phyloP scores from a whole-genome alignment of 2,113 vertebrate genomes.

The Elanoides forficatus region DNA sequence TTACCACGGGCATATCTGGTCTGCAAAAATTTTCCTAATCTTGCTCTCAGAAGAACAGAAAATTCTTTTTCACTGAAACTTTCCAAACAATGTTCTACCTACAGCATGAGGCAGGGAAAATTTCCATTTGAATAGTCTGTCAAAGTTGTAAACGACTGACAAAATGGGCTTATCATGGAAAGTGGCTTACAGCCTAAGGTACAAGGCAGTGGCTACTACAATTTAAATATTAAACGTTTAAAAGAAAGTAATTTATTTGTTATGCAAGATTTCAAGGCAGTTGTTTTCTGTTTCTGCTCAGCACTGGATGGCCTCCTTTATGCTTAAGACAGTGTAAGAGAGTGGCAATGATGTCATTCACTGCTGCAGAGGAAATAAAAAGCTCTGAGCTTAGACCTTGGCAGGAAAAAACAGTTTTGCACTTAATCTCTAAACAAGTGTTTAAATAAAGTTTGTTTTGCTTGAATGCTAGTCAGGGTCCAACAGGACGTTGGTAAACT shows the following conservation, averaged over 20 bases:
- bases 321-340: not conserved
- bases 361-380: slow-evolving; percentile 35
- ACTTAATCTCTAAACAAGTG: slow-evolving; percentile 50
- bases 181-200: not conserved
- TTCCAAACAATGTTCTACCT: not conserved
- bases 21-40: not conserved
- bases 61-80: not conserved
- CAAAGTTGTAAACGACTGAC: not conserved
- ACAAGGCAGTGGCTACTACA: not conserved
- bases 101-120: not conserved
- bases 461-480: slow-evolving; percentile 15
- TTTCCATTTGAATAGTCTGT: not conserved
- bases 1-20: not conserved
- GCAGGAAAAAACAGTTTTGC: slow-evolving; percentile 41
- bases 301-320: not conserved
- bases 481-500: not conserved
- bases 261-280: not conserved
- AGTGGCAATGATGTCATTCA: slow-evolving; percentile 26
- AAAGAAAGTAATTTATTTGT: not conserved
- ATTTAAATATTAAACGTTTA: not conserved
- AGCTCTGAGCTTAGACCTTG: slow-evolving; percentile 1
- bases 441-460: slow-evolving; percentile 41
- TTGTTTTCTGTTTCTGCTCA: not conserved
- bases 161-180: not conserved
- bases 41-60: not conserved